phyloP scores from a whole-genome alignment of 2,888 invertebrate genomes.

The Cataglyphis altisquamis region DNA sequence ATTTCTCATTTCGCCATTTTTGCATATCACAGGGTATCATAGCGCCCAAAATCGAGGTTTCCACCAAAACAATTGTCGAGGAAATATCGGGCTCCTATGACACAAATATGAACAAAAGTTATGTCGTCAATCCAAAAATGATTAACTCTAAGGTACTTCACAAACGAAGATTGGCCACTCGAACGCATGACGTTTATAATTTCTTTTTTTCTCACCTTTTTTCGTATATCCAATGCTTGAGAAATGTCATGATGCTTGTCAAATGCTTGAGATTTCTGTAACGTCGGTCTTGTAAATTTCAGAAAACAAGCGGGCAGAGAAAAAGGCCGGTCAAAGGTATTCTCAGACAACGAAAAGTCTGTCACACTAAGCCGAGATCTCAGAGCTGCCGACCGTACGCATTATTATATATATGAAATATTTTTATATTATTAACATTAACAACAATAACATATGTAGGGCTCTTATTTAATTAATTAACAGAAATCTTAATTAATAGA shows the following conservation, averaged over 20 bases:
- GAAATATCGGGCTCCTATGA: conserved; percentile 86
- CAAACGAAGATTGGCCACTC: background rate
- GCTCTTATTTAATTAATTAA: background rate
- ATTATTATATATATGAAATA: background rate
- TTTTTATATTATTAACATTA: conserved; percentile 8
- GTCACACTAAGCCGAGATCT: conserved; percentile 77
- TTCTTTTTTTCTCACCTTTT: background rate
- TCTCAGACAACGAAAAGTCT: conserved; percentile 82
- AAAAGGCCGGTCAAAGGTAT: conserved; percentile 77
- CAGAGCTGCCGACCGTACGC: conserved; percentile 76
- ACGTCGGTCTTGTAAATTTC: background rate
- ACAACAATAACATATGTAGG: background rate
- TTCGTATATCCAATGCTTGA: background rate
- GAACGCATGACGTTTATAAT: background rate
- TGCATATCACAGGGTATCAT: conserved; percentile 89
- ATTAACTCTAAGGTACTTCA: conserved; percentile 83
- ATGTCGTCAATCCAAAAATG: conserved; percentile 85
- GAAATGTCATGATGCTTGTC: no score
- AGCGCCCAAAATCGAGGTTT: conserved; percentile 91
- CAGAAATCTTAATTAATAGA: conserved; percentile 17
- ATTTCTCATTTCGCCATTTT: background rate
- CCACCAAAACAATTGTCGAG: conserved; percentile 90
- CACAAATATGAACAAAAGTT: conserved; percentile 67
- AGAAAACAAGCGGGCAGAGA: conserved; percentile 78
- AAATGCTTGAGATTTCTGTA: background rate